Conservation (phyloP, 1,140 invertebrate species). For the Pomacea maculata region DNA sequence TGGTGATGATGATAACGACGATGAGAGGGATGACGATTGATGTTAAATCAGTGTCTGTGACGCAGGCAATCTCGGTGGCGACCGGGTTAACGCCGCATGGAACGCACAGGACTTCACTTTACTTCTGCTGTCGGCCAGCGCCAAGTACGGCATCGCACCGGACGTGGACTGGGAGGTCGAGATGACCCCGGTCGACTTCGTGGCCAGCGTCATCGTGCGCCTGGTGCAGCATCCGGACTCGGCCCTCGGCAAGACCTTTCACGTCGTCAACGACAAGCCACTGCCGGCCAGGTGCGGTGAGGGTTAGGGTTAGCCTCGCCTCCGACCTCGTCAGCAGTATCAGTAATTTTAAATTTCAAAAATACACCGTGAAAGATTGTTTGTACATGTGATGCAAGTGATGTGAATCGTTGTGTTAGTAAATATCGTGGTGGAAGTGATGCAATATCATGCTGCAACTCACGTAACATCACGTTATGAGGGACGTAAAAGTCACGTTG, state of each 20-base stretch:
- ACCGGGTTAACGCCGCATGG: conserved; percentile 60
- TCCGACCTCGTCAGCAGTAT: too few relatives aligned
- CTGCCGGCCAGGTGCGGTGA: conserved; percentile 49
- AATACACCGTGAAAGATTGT: too few relatives aligned
- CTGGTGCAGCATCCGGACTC: conserved; percentile 58
- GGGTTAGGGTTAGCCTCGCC: not conserved
- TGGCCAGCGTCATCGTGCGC: conserved; percentile 63
- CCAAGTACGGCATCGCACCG: conserved; percentile 61
- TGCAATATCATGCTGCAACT: not conserved
- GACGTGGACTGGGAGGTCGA: conserved; percentile 68
- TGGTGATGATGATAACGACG: not conserved
- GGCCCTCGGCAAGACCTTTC: conserved; percentile 65
- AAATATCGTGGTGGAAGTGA: too few relatives aligned
- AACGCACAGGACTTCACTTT: conserved; percentile 69
- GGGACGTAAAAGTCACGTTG: too few relatives aligned
- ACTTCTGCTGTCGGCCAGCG: conserved; percentile 65
- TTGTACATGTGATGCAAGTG: too few relatives aligned
- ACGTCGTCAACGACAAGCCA: conserved; percentile 64
- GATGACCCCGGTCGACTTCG: conserved; percentile 70
- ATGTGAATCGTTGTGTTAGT: too few relatives aligned
- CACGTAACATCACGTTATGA: not conserved
- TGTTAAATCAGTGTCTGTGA: not conserved
- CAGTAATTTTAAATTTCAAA: too few relatives aligned
- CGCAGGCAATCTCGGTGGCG: conserved; percentile 61
- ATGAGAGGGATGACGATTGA: too few relatives aligned